These are phyloP conservation scores for Gymnobelideus leadbeateri DNA, from an alignment of 2,113 vertebrate genomes.

Conservation along the genomic window DNA sequence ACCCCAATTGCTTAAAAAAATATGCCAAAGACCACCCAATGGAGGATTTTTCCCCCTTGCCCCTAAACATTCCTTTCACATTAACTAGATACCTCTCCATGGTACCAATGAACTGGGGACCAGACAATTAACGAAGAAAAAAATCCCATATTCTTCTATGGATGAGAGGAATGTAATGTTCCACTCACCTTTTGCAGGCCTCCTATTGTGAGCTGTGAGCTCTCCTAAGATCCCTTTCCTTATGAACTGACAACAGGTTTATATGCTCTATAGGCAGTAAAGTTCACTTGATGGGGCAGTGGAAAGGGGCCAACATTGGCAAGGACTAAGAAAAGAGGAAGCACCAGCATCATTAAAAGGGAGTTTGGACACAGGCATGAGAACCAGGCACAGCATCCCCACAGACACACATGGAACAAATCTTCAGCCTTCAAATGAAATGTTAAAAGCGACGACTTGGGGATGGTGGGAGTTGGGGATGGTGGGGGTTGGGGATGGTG, in stretches of 20 bases:
- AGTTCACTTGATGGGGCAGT: neutral
- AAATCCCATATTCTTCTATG: neutral
- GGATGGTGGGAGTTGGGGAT: neutral
- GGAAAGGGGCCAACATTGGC: neutral
- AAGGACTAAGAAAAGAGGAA: neutral
- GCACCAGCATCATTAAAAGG: neutral
- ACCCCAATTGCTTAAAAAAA: too few relatives aligned
- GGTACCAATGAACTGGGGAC: neutral
- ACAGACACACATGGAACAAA: neutral
- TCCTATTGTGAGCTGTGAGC: neutral
- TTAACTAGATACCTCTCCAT: neutral
- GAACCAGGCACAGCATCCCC: neutral
- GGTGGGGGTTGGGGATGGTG: neutral
- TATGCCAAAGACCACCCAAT: neutral
- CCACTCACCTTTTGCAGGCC: neutral
- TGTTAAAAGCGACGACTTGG: neutral
- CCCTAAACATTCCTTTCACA: neutral
- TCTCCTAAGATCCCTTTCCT: constrained; percentile 29
- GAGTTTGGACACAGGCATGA: neutral
- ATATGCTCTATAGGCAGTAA: neutral
- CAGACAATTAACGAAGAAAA: neutral
- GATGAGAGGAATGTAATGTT: neutral
- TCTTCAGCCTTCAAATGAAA: neutral
- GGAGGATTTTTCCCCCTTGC: neutral
- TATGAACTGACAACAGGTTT: constrained; percentile 39